Evolutionary conservation across 2,888 invertebrate genomes (phyloP).

Genomic region (Dolichopus griseipennis): DNA sequence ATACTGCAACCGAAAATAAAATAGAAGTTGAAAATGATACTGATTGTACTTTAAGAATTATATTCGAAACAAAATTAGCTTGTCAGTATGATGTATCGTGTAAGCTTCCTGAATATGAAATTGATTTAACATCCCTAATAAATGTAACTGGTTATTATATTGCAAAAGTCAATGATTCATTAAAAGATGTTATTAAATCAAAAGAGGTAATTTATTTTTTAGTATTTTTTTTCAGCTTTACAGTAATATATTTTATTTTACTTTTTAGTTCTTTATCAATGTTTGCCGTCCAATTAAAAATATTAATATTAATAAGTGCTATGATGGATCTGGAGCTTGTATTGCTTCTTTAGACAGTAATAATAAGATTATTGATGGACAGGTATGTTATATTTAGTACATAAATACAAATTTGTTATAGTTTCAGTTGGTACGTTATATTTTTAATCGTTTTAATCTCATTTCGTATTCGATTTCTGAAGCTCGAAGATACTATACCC

Average conservation of each 20-base stretch:
- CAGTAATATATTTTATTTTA: conserved; percentile 10
- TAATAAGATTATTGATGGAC: conserved; percentile 34
- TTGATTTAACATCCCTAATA: conserved; percentile 41
- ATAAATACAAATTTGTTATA: too few species aligned
- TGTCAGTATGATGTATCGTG: conserved; percentile 40
- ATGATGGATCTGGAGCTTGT: conserved; percentile 39
- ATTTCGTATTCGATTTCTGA: too few species aligned
- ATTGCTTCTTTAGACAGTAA: conserved; percentile 29
- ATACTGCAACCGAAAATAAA: conserved; percentile 18
- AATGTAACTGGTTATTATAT: conserved; percentile 39
- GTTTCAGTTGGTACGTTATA: too few species aligned
- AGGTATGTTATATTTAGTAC: conserved; percentile 29
- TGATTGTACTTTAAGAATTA: conserved; percentile 41
- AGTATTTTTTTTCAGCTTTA: conserved; percentile 9
- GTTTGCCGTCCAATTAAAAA: conserved; percentile 43
- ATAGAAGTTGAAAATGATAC: conserved; percentile 20
- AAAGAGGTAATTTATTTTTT: conserved; percentile 32
- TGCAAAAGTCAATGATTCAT: conserved; percentile 33
- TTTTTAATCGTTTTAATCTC: too few species aligned
- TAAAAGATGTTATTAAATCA: conserved; percentile 31
- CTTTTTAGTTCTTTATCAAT: conserved; percentile 38
- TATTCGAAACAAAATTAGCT: conserved; percentile 40
- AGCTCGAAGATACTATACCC: too few species aligned
- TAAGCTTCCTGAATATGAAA: conserved; percentile 30
- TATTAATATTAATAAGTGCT: conserved; percentile 39